phyloP scores from a whole-genome alignment of 2,113 vertebrate genomes.

The Hymenochirus boettgeri region DNA sequence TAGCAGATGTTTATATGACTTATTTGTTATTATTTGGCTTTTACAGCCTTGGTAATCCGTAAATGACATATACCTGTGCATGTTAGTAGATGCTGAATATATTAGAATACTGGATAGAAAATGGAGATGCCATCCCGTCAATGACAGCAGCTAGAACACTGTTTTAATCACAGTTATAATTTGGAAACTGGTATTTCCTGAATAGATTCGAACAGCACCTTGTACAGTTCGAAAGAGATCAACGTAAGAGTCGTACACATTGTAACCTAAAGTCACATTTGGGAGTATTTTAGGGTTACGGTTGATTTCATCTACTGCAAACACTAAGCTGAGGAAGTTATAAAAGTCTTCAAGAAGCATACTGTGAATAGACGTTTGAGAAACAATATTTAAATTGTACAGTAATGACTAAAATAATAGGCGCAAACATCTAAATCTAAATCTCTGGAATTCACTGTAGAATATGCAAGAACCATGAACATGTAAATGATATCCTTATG shows the following conservation, averaged over 20 bases:
- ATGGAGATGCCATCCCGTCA: slow-evolving; percentile 28
- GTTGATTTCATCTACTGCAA: slow-evolving; percentile 42
- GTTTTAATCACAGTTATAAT: slow-evolving; percentile 36
- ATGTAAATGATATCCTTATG: too few species aligned
- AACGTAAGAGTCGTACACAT: slow-evolving; percentile 30
- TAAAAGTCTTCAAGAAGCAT: slow-evolving; percentile 36
- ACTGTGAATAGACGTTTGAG: slow-evolving; percentile 22
- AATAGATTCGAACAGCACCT: slow-evolving; percentile 28
- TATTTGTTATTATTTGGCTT: too few species aligned
- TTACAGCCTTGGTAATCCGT: too few species aligned
- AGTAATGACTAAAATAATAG: too few species aligned
- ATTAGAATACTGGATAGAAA: slow-evolving; percentile 36
- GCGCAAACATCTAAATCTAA: too few species aligned
- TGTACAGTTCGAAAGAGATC: slow-evolving; percentile 29
- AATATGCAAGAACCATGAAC: too few species aligned
- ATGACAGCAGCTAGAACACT: slow-evolving; percentile 29
- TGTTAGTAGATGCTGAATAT: slow-evolving; percentile 33
- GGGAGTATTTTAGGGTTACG: slow-evolving; percentile 17
- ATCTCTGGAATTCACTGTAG: too few species aligned
- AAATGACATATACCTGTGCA: slow-evolving; percentile 41
- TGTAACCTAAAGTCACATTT: slow-evolving; percentile 37
- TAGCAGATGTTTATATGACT: too few species aligned
- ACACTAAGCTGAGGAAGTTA: slow-evolving; percentile 33
- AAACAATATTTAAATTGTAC: too few species aligned
- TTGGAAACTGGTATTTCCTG: slow-evolving; percentile 21